A percentile compares a stretch with the other conserved stretches of the same genome.
phyloP scores from a whole-genome alignment of 2,113 vertebrate genomes.

The Syrmaticus mikado region DNA sequence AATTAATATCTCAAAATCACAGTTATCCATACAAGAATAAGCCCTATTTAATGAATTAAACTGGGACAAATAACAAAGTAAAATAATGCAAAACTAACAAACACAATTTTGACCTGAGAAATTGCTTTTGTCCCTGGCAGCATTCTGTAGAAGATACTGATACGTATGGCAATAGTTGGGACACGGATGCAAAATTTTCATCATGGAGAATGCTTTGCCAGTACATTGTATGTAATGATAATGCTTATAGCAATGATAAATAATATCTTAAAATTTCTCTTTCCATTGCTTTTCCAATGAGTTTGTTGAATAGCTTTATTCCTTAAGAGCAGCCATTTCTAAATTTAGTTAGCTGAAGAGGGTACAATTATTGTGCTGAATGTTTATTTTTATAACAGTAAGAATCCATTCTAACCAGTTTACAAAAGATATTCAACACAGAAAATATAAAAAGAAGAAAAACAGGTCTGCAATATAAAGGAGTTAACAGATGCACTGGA shows the following conservation, averaged over 20 bases:
- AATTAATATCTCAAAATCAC: neutral
- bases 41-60: neutral
- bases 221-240: neutral
- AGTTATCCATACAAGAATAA: neutral
- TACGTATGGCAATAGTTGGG: neutral
- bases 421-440: neutral
- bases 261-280: neutral
- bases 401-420: neutral
- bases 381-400: neutral
- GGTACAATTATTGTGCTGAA: neutral
- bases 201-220: neutral
- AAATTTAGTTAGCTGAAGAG: neutral
- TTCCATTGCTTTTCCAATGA: neutral
- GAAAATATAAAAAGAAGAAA: neutral
- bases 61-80: neutral
- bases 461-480: neutral
- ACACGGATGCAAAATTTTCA: neutral
- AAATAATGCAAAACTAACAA: neutral
- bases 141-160: neutral
- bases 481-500: neutral
- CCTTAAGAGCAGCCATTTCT: neutral
- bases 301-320: neutral
- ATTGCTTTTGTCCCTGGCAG: neutral
- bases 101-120: neutral
- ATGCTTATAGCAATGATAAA: neutral